These are phyloP conservation scores for Drosophila subpulchrella DNA, from an alignment of 1,140 invertebrate species.

Conservation along the genomic window DNA sequence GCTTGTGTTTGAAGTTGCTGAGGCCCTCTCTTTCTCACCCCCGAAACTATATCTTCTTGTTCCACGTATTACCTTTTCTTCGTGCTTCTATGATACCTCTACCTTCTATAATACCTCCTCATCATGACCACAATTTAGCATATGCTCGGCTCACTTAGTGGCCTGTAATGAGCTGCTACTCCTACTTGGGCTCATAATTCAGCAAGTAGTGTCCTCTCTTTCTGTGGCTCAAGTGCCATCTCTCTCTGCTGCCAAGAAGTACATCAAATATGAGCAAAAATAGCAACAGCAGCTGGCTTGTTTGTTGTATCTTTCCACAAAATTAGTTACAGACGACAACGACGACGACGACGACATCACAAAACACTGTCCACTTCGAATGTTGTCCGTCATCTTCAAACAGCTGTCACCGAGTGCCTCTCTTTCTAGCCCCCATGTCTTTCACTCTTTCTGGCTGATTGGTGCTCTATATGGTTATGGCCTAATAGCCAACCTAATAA, in stretches of 20 bases:
- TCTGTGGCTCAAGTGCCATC: not conserved
- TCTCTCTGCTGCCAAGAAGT: constrained; percentile 22
- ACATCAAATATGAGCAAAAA: constrained; percentile 57
- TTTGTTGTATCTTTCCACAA: constrained; percentile 65
- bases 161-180: constrained; percentile 58
- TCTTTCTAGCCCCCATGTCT: not conserved
- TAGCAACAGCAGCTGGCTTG: constrained; percentile 38
- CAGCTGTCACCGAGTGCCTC: constrained; percentile 36
- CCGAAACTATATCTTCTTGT: not conserved
- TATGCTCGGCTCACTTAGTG: constrained; percentile 63
- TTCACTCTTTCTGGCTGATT: constrained; percentile 26
- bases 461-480: constrained; percentile 70
- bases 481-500: constrained; percentile 74
- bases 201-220: constrained; percentile 12
- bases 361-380: constrained; percentile 57
- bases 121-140: constrained; percentile 47
- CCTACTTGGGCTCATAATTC: constrained; percentile 44
- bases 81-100: not conserved
- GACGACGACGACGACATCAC: constrained; percentile 28
- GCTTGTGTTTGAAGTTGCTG: constrained; percentile 38
- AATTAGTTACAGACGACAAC: constrained; percentile 73
- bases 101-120: constrained; percentile 4
- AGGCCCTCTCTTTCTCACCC: constrained; percentile 3
- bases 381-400: constrained; percentile 72
- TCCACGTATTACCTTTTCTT: not conserved